Conservation (phyloP, 2,888 invertebrate species). For the Augochlorella aurata region DNA sequence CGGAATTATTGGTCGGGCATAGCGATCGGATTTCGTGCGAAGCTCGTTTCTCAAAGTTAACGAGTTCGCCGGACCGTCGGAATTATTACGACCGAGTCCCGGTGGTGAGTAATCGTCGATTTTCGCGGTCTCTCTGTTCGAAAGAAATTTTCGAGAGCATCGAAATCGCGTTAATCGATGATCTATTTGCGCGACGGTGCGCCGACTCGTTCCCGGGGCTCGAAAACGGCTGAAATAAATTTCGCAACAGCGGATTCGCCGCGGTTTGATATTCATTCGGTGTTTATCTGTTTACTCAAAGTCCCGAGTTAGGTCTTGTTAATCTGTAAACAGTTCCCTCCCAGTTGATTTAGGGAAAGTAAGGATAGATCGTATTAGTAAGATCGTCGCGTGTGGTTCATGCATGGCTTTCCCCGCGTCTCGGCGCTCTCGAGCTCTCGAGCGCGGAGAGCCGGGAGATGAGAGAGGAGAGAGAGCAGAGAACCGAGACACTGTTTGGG, state of each 20-base stretch:
- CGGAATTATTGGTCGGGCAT: constrained; percentile 52
- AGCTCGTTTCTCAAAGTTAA: constrained; percentile 49
- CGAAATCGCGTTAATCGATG: neutral
- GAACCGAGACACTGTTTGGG: neutral
- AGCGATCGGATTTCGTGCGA: constrained; percentile 58
- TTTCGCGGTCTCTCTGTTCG: neutral
- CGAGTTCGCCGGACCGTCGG: constrained; percentile 49
- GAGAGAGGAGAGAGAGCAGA: neutral
- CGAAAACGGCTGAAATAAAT: neutral
- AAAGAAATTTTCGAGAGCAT: too few relatives aligned
- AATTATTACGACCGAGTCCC: constrained; percentile 18
- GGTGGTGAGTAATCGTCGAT: neutral
- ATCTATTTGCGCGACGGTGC: neutral
- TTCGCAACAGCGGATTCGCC: neutral
- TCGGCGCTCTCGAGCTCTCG: neutral
- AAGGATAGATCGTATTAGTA: constrained; percentile 19
- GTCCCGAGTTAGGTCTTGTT: constrained; percentile 5
- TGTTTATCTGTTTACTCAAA: constrained; percentile 9
- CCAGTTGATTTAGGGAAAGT: constrained; percentile 16
- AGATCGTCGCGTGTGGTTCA: constrained; percentile 9
- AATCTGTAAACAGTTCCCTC: constrained; percentile 13
- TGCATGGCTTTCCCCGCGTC: neutral
- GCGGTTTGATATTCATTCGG: neutral
- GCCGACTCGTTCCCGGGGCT: neutral
- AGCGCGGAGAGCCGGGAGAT: neutral